Conservation (phyloP, 2,888 invertebrate species). For the Ptychoptera albimana region DNA sequence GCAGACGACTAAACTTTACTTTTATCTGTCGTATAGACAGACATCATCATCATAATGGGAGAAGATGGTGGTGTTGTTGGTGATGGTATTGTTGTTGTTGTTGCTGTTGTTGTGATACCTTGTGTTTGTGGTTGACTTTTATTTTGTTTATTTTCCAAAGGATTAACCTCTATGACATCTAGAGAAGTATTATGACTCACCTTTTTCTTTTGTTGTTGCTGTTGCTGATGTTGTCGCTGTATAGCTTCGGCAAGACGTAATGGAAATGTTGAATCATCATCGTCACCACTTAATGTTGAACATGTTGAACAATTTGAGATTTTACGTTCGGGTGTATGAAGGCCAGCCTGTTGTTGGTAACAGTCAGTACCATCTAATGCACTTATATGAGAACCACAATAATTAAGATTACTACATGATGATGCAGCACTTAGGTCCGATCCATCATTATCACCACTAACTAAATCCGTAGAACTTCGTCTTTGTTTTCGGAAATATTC, state of each 20-base stretch:
- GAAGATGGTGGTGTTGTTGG: no score
- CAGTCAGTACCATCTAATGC: constrained; percentile 35
- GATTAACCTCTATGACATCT: no score
- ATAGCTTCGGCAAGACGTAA: constrained; percentile 26
- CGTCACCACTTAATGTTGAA: constrained; percentile 57
- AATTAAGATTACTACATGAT: constrained; percentile 41
- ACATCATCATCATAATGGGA: no score
- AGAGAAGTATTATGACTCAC: background rate
- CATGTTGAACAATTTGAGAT: constrained; percentile 60
- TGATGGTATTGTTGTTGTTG: no score
- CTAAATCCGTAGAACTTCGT: constrained; percentile 21
- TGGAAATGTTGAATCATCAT: constrained; percentile 36
- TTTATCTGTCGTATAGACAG: no score
- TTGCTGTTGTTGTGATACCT: no score
- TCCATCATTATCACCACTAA: constrained; percentile 21
- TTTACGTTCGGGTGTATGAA: constrained; percentile 45
- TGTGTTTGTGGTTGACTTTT: no score
- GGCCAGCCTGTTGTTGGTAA: constrained; percentile 26
- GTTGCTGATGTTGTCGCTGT: constrained; percentile 26
- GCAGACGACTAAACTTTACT: no score
- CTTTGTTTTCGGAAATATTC: constrained; percentile 38
- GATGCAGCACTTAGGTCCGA: constrained; percentile 41
- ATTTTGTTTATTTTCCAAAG: no score
- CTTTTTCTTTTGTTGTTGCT: constrained; percentile 31
- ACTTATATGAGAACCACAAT: constrained; percentile 39